Evolutionary conservation across 2,888 invertebrate species (phyloP).

Genomic region (Leucania comma): DNA sequence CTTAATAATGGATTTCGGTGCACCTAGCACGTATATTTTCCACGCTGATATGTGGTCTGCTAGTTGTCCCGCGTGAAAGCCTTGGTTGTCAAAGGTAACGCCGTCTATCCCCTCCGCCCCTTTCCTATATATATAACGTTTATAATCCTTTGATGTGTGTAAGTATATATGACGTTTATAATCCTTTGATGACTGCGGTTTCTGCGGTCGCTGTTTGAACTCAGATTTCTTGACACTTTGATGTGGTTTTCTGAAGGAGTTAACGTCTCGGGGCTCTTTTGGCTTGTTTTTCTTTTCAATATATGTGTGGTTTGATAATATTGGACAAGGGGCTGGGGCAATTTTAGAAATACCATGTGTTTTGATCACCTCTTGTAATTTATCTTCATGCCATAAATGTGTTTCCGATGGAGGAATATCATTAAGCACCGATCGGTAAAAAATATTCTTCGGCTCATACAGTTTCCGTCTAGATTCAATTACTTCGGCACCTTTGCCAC

Average conservation of each 20-base stretch:
- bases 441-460: constrained; percentile 2
- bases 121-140: background rate
- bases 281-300: background rate
- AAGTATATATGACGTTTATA: too few relatives aligned
- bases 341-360: background rate
- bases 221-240: too few relatives aligned
- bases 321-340: background rate
- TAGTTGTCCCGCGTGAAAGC: background rate
- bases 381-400: too few relatives aligned
- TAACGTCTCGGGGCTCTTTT: too few relatives aligned
- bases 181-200: too few relatives aligned
- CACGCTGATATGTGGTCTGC: background rate
- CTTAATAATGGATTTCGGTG: constrained; percentile 4
- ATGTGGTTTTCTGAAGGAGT: too few relatives aligned
- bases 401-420: too few relatives aligned
- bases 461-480: constrained; percentile 1
- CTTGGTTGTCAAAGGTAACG: constrained; percentile 1
- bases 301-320: background rate
- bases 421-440: background rate
- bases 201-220: too few relatives aligned
- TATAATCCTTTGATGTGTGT: background rate
- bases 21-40: constrained; percentile 7
- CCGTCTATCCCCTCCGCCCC: background rate
- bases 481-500: background rate
- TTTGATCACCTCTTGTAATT: background rate